Conservation (phyloP, 53 echinoderm and acorn worm species). For the Temnopleurus reevesii region DNA sequence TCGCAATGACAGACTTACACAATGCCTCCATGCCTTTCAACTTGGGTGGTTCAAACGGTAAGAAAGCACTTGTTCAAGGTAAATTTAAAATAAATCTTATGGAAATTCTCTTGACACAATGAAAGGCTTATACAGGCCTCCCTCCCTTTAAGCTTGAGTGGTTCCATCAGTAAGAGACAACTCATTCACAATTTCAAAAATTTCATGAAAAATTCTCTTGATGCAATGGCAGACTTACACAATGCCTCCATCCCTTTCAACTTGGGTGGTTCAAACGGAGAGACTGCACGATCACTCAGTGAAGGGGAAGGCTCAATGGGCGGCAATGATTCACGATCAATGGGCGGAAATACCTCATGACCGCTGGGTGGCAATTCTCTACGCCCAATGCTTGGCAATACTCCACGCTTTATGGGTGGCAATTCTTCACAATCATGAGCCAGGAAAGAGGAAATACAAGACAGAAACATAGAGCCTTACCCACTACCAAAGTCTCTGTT, state of each 20-base stretch:
- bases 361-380: too few relatives aligned
- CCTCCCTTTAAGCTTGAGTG: too few relatives aligned
- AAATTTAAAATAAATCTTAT: too few relatives aligned
- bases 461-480: not conserved
- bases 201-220: too few relatives aligned
- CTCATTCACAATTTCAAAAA: too few relatives aligned
- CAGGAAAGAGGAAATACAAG: not conserved
- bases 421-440: constrained; percentile 3
- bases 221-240: constrained; percentile 5
- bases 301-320: not conserved
- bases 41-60: not conserved
- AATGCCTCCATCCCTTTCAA: not conserved
- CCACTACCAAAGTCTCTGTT: not conserved
- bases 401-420: not conserved
- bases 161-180: too few relatives aligned
- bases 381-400: too few relatives aligned
- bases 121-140: too few relatives aligned
- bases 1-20: constrained; percentile 3
- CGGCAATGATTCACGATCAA: too few relatives aligned
- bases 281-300: not conserved
- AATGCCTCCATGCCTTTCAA: not conserved
- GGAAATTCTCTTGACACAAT: too few relatives aligned
- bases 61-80: too few relatives aligned
- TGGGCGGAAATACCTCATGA: too few relatives aligned
- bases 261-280: not conserved